phyloP scores from a whole-genome alignment of 2,888 invertebrate species.

The Cataglyphis albicans region DNA sequence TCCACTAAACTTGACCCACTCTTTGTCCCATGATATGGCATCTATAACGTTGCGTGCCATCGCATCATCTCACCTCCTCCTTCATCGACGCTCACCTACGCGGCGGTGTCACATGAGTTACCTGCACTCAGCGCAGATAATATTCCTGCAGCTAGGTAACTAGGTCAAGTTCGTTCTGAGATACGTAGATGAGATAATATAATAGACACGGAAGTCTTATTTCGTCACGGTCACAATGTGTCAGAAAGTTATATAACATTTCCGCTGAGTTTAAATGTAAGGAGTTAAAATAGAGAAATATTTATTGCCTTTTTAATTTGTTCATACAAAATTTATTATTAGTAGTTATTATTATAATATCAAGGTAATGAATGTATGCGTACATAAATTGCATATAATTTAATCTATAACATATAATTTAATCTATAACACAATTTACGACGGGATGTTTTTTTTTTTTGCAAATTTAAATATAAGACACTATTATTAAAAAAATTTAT shows the following conservation, averaged over 20 bases:
- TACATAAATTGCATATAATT: neutral
- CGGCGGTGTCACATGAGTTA: constrained; percentile 56
- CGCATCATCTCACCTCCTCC: constrained; percentile 8
- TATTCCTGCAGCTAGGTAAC: constrained; percentile 61
- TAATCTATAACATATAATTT: neutral
- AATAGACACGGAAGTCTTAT: constrained; percentile 57
- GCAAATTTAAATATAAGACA: neutral
- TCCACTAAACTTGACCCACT: constrained; percentile 81
- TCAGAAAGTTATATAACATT: neutral
- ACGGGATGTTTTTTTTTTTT: neutral
- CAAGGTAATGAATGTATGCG: neutral
- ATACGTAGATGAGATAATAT: constrained; percentile 9
- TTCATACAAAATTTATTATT: neutral
- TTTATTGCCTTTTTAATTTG: neutral
- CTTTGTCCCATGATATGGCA: constrained; percentile 67
- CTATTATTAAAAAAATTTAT: neutral
- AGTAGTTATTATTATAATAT: neutral
- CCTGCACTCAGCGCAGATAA: constrained; percentile 62
- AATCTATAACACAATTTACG: neutral
- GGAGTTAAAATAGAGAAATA: neutral
- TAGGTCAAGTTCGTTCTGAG: constrained; percentile 69
- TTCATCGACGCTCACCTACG: constrained; percentile 48
- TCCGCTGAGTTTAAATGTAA: neutral
- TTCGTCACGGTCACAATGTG: neutral
- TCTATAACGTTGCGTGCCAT: constrained; percentile 28